phyloP scores from a whole-genome alignment of 2,797 vertebrate genomes.

The Coracias cyanogaster region DNA sequence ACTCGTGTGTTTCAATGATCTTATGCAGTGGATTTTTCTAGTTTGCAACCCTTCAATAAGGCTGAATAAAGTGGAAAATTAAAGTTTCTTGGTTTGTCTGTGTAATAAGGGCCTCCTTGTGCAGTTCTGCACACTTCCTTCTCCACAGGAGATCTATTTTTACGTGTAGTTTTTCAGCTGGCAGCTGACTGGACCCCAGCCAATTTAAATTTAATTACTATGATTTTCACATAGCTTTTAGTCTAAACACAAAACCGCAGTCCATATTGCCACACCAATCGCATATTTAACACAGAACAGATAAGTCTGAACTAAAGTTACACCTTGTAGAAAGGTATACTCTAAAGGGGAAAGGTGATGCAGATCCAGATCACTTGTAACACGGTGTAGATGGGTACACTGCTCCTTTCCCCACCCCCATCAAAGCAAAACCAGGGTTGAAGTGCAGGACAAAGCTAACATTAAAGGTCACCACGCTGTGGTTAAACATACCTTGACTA shows the following conservation, averaged over 20 bases:
- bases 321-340: background rate
- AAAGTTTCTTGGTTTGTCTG: background rate
- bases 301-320: background rate
- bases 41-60: background rate
- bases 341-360: background rate
- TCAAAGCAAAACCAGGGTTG: background rate
- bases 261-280: background rate
- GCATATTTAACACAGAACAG: background rate
- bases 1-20: background rate
- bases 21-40: background rate
- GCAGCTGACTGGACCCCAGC: background rate
- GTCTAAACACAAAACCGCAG: background rate
- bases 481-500: slow-evolving; percentile 90
- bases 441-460: background rate
- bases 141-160: background rate
- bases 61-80: background rate
- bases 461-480: background rate
- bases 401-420: background rate
- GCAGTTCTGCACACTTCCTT: background rate
- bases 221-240: background rate
- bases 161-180: background rate
- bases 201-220: background rate
- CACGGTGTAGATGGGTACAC: background rate
- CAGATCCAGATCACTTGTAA: background rate
- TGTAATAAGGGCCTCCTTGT: background rate